A percentile compares a stretch with the other conserved stretches of the same genome.
Evolutionary conservation across 2,113 vertebrate genomes (phyloP).

Genomic region (Macquaria ambigua): DNA sequence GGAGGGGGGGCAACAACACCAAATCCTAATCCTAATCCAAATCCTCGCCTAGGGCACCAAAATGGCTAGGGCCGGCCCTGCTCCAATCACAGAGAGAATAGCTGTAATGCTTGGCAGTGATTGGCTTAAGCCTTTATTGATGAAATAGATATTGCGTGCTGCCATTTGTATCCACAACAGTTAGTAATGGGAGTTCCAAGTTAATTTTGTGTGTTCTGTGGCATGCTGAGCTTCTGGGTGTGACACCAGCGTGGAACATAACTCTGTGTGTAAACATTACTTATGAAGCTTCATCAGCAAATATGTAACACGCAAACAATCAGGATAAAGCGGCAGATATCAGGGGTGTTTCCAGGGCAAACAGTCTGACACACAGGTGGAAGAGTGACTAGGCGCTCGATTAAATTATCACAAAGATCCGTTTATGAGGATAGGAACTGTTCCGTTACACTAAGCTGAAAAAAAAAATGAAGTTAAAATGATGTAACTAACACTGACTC

Average conservation of each 20-base stretch:
- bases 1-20: no score
- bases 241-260: not conserved
- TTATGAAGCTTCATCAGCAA: not conserved
- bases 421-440: not conserved
- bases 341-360: conserved; percentile 3
- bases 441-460: conserved; percentile 14
- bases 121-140: not conserved
- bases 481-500: conserved; percentile 49
- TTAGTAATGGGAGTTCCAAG: not conserved
- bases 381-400: not conserved
- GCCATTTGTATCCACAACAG: no score
- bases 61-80: no score
- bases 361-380: not conserved
- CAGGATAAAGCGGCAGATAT: not conserved
- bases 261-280: not conserved
- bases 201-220: not conserved
- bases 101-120: not conserved
- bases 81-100: not conserved
- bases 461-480: conserved; percentile 29
- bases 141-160: no score
- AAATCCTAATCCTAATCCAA: no score
- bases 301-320: conserved; percentile 13
- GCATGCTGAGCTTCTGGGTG: not conserved
- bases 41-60: no score
- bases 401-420: conserved; percentile 9